Base-by-base conservation (phyloP, 2,888 invertebrate genomes). In the Halocaridina rubra region DNA sequence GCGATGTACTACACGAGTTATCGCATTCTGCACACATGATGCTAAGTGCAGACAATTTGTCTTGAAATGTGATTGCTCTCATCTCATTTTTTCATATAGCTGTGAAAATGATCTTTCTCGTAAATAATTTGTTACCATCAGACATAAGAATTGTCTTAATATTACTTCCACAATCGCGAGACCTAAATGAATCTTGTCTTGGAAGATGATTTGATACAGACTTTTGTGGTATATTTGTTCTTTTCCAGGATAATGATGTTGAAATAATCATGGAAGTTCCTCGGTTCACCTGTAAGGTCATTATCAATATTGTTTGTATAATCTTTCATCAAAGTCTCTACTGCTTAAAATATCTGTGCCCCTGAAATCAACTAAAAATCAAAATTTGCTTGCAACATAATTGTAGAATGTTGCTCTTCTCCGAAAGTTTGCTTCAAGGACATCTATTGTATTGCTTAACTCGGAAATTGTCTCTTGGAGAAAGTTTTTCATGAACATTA, bases 11-110 rank as follows among this genome's bases (percentile, higher is more conserved):
- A 24, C 39, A 33, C 0, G 27, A 57, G 22, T 78, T 81, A 67
- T 82, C 64, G 29, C 79, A 80, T 82, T 82, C 79, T 81, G 69
- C 69, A 7, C 79, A 82, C 79, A 46, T 82, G 32, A 69, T 61
- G n/a, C n/a, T n/a, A n/a, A n/a, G n/a, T n/a, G n/a, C n/a, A n/a
- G n/a, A n/a, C n/a, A n/a, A n/a, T n/a, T 81, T 82, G 19, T 67
- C 82, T 64, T 79, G 22, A 30, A 67, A 67, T 16, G 24, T 69
- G 7, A 33, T 82, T 80, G 77, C 32, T 39, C 46, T 32, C 19
- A 80, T n/a, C 29, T 78, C 29, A 67, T 78, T 81, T 46, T 75
- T 80, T n/a, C 74, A 8, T 80, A 24, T 57, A 75, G 71, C 64
- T 32, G 53, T 39, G 69, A 82, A 80, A 79, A 79, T 79, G 64